phyloP scores from a whole-genome alignment of 2,797 vertebrate genomes.

The Sebastes baramenuke region DNA sequence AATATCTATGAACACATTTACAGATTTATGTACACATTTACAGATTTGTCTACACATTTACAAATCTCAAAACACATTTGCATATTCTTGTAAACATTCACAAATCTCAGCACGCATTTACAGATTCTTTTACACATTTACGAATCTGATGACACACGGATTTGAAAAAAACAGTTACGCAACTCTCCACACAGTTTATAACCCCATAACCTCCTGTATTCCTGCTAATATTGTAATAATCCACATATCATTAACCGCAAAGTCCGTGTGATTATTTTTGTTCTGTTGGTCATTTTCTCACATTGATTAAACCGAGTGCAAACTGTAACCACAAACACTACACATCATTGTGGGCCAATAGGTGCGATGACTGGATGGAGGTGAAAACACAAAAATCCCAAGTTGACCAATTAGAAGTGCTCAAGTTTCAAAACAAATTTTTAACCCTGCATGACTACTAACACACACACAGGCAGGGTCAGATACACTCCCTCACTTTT shows the following conservation, averaged over 20 bases:
- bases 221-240: neutral
- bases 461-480: constrained; percentile 14
- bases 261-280: neutral
- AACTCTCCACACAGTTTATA: too few relatives aligned
- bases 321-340: neutral
- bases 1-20: too few relatives aligned
- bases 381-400: neutral
- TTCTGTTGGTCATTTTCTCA: neutral
- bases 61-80: too few relatives aligned
- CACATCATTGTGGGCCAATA: neutral
- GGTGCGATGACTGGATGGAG: neutral
- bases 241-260: neutral
- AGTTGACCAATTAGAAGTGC: constrained; percentile 16
- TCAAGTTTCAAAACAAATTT: constrained; percentile 2
- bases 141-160: too few relatives aligned
- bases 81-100: too few relatives aligned
- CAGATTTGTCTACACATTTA: too few relatives aligned
- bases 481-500: constrained; percentile 10
- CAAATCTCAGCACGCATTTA: too few relatives aligned
- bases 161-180: too few relatives aligned
- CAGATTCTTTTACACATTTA: too few relatives aligned
- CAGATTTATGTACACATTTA: too few relatives aligned
- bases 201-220: neutral
- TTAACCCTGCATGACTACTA: constrained; percentile 4
- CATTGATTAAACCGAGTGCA: neutral